Conservation (phyloP, 2,797 vertebrate genomes). For the Typhlichthys subterraneus region DNA sequence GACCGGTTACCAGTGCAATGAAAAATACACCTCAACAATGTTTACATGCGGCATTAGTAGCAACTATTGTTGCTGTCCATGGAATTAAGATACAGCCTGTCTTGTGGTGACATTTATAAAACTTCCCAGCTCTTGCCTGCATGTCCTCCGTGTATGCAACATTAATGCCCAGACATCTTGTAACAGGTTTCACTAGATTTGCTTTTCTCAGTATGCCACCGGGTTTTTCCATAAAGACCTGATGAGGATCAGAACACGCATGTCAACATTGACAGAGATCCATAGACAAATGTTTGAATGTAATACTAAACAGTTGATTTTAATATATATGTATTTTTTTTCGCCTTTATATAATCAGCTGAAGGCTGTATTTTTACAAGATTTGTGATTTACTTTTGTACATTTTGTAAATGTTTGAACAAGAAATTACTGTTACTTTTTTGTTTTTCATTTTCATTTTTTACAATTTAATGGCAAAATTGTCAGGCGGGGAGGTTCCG, state of each 20-base stretch:
- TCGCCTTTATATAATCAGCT: conserved; percentile 76
- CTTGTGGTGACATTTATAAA: conserved; percentile 23
- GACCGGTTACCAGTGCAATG: conserved; percentile 51
- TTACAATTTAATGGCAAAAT: conserved; percentile 31
- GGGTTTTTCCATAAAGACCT: conserved; percentile 32
- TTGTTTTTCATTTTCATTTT: conserved; percentile 25
- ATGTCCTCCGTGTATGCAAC: conserved; percentile 60
- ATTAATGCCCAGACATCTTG: conserved; percentile 32
- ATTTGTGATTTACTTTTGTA: conserved; percentile 77
- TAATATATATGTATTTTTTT: conserved; percentile 53
- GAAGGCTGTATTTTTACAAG: conserved; percentile 74
- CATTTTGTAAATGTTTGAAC: conserved; percentile 80
- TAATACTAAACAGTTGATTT: conserved; percentile 72
- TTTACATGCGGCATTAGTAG: conserved; percentile 54
- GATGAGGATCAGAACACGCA: conserved; percentile 34
- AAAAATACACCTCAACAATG: conserved; percentile 29
- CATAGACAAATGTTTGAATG: conserved; percentile 76
- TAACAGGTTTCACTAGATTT: conserved; percentile 45
- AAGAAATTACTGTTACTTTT: conserved; percentile 65
- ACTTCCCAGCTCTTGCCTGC: conserved; percentile 30
- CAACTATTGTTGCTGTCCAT: conserved; percentile 16
- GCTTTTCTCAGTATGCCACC: conserved; percentile 22
- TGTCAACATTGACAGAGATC: conserved; percentile 49
- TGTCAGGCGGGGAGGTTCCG: conserved; percentile 36
- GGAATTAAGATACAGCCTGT: conserved; percentile 25